phyloP scores from a whole-genome alignment of 2,888 invertebrate genomes.

The Sinopyrophorus schimmeli region DNA sequence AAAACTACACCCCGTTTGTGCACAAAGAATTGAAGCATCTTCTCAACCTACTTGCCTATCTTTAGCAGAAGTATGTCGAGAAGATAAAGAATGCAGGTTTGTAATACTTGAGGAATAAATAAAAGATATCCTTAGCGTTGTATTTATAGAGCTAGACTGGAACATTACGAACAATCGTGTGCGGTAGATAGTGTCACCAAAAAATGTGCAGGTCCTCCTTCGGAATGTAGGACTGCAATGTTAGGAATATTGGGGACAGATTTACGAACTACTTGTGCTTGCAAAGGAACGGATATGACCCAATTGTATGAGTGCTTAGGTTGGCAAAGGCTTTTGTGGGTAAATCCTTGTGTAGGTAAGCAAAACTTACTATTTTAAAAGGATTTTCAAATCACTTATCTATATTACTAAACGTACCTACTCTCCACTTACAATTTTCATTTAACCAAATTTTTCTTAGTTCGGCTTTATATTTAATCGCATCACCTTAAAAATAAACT shows the following conservation, averaged over 20 bases:
- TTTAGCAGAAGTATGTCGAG: conserved; percentile 80
- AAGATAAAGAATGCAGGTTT: conserved; percentile 84
- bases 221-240: conserved; percentile 84
- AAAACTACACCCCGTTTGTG: conserved; percentile 86
- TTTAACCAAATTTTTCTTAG: no score
- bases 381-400: no score
- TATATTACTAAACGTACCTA: no score
- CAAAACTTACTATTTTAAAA: conserved; percentile 32
- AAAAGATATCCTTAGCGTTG: conserved; percentile 4
- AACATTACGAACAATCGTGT: conserved; percentile 89
- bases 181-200: conserved; percentile 88
- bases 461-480: no score
- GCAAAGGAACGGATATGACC: conserved; percentile 82
- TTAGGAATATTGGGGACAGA: conserved; percentile 89
- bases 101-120: conserved; percentile 32
- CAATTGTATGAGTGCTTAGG: conserved; percentile 87
- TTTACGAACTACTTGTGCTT: conserved; percentile 83
- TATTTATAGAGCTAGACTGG: conserved; percentile 69
- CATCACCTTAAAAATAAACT: no score
- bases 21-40: conserved; percentile 67
- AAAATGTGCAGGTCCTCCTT: conserved; percentile 83
- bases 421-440: no score
- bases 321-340: conserved; percentile 88
- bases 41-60: conserved; percentile 86
- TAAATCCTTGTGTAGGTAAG: conserved; percentile 92